Evolutionary conservation across 2,797 vertebrate genomes (phyloP).

Genomic region (Gobio occitaniae): DNA sequence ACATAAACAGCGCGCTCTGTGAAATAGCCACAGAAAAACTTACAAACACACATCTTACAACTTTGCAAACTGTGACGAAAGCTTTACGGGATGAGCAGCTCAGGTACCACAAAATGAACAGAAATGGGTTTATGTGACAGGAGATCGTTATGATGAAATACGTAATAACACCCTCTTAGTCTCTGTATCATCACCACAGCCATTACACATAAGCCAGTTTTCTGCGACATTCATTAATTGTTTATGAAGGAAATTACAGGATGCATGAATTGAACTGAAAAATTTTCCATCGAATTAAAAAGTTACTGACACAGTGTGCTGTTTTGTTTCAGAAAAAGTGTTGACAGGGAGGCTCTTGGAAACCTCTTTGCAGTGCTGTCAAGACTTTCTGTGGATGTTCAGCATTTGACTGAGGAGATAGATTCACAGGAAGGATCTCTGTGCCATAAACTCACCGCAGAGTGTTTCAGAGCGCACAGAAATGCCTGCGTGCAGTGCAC

Average conservation of each 20-base stretch:
- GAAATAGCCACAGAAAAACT: slow-evolving; percentile 67
- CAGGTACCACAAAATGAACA: slow-evolving; percentile 66
- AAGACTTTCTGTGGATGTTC: slow-evolving; percentile 71
- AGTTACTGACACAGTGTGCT: background rate
- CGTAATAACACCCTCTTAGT: background rate
- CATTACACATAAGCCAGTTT: background rate
- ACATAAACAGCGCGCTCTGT: slow-evolving; percentile 62
- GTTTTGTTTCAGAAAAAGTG: slow-evolving; percentile 78
- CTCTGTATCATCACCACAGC: background rate
- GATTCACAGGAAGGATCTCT: slow-evolving; percentile 61
- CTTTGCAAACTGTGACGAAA: slow-evolving; percentile 70
- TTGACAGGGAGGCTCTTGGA: slow-evolving; percentile 78
- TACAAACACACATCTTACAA: slow-evolving; percentile 63
- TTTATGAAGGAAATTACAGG: background rate
- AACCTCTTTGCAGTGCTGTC: slow-evolving; percentile 79
- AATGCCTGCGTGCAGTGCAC: slow-evolving; percentile 89
- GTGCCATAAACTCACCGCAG: slow-evolving; percentile 80
- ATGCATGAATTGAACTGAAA: background rate
- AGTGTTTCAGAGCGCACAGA: slow-evolving; percentile 92
- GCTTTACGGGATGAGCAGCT: slow-evolving; percentile 71
- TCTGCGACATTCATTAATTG: background rate
- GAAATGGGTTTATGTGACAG: background rate
- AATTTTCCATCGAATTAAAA: background rate
- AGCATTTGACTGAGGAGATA: slow-evolving; percentile 62
- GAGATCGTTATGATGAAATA: background rate